A percentile compares a stretch with the other conserved stretches of the same genome.
These are phyloP conservation scores for Anabacerthia variegaticeps DNA, from an alignment of 2,797 vertebrate species.

Conservation along the genomic window DNA sequence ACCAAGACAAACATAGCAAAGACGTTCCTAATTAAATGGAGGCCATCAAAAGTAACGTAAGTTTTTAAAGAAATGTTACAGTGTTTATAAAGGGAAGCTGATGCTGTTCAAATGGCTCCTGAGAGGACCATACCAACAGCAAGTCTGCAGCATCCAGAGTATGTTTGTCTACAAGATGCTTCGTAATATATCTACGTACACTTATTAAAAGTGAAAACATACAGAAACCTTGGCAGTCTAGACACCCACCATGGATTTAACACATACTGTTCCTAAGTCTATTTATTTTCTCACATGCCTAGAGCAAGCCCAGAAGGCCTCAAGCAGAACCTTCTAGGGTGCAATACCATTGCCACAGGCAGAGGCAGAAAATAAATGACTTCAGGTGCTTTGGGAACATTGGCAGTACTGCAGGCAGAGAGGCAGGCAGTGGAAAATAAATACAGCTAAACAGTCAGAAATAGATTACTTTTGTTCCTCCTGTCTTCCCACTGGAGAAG, in stretches of 20 bases:
- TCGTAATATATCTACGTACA: neutral
- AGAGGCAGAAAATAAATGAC: constrained; percentile 64
- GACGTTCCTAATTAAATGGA: constrained; percentile 41
- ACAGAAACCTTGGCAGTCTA: neutral
- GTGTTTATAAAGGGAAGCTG: constrained; percentile 7
- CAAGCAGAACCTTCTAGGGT: constrained; percentile 59
- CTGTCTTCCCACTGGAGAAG: neutral
- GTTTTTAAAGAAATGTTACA: constrained; percentile 30
- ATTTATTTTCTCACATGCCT: constrained; percentile 45
- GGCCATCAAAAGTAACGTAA: neutral
- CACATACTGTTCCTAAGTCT: neutral
- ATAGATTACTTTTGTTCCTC: constrained; percentile 31
- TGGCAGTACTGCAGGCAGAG: constrained; percentile 46
- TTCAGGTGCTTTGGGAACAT: constrained; percentile 63
- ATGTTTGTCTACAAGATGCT: constrained; percentile 18
- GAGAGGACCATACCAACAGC: neutral
- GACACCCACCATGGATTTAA: neutral
- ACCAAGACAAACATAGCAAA: neutral
- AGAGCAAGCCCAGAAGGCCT: constrained; percentile 23
- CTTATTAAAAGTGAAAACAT: constrained; percentile 35
- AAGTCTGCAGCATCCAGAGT: neutral
- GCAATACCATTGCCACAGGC: constrained; percentile 49
- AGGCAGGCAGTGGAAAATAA: constrained; percentile 65
- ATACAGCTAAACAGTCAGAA: constrained; percentile 44
- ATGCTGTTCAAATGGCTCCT: constrained; percentile 27